Base-by-base conservation (phyloP, 2,113 vertebrate species). In the Cyanocitta stelleri region DNA sequence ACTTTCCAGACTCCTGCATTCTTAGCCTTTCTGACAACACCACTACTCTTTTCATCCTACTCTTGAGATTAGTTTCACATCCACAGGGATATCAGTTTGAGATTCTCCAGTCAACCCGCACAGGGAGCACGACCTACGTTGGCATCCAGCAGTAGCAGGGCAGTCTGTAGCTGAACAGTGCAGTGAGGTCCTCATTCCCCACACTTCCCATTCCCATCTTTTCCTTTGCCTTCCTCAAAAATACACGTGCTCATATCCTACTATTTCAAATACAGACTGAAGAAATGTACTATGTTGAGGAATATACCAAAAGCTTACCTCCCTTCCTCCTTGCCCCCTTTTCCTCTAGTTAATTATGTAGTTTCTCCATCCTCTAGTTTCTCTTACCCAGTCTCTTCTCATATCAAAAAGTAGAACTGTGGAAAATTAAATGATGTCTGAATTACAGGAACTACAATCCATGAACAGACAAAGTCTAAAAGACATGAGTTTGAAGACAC, bases 321-420 rank as follows among this genome's bases (percentile, higher is more conserved):
- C 5, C 8, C 10, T 41, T 27, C 3, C 2, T 1, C 27, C 6
- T 29, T 16, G 10, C 3, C 5, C 3, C 1, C 13, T 54, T 75
- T 61, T 16, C n/a, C 62, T 86, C 39, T 44, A 41, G 61, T 43
- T 59, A 39, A 32, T 72, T 33, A 33, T 16, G 16, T 30, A 35
- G 33, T 39, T 91, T 46, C 33, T 89, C 32, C 39, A 52, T 56
- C 24, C 44, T 92, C 52, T 41, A 26, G 13, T 49, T 87, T 87
- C 21, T 46, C 16, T 49, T 71, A 68, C 35, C 13, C 32, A n/a
- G 19, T 44, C 43, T 77, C 18, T 72, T 54, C 58, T 58, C 11
- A 4, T 33, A 66, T 23, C 29, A 72, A 32, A 83, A 79, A 49
- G 12, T 26, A 35, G 29, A 93, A 75, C 19, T 30, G 13, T 46